These are phyloP conservation scores for Phaethornis superciliosus DNA, from an alignment of 2,113 vertebrate genomes.

Conservation along the genomic window DNA sequence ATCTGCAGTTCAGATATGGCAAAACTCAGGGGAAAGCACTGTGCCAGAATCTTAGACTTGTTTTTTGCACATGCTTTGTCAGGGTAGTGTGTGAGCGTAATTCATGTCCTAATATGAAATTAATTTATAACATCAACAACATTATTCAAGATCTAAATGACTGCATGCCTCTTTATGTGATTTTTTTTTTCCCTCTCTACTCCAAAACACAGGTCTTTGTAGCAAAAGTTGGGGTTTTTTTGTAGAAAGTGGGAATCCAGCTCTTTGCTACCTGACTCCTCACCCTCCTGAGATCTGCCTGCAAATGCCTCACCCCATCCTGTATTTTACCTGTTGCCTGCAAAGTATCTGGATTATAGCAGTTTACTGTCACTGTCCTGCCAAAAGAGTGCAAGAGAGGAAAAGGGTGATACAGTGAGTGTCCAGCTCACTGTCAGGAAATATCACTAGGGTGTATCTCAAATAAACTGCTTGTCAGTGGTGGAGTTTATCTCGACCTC, in stretches of 20 bases:
- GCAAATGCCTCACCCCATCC: neutral
- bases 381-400: neutral
- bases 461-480: neutral
- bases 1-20: neutral
- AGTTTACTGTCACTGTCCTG: neutral
- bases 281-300: neutral
- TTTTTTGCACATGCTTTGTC: neutral
- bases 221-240: neutral
- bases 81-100: neutral
- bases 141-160: neutral
- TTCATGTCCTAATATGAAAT: neutral
- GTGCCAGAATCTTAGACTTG: neutral
- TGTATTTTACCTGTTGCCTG: neutral
- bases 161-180: neutral
- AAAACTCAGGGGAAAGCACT: neutral
- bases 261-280: neutral
- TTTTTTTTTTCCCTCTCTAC: neutral
- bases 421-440: neutral
- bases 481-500: accelerated
- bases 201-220: neutral
- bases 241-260: neutral
- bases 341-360: neutral
- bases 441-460: accelerated
- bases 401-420: neutral
- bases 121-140: neutral